Base-by-base conservation (phyloP, 2,113 vertebrate species). In the Thinocorus orbignyianus region DNA sequence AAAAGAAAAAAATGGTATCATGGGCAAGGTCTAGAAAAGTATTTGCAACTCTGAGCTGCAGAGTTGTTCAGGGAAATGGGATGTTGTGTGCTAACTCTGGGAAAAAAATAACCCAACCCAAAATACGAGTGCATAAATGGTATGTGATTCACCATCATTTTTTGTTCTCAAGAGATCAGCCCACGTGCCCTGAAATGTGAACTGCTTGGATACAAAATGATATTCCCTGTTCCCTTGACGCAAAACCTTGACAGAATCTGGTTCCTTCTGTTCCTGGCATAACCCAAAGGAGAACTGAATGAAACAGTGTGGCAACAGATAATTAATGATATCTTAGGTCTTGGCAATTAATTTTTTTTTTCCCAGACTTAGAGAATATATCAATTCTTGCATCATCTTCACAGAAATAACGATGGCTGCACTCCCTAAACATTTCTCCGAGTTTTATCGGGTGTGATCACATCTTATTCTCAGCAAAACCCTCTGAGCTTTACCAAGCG, bases 181-280 rank as follows among this genome's bases (percentile, higher is more conserved):
- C 69, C 39, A 15, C 11, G 9, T 79, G 65, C 61, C 78, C 65
- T 82, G 81, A 96, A 86, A 92, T 51, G 46, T 65, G 64, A 94
- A 73, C 51, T 84, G 25, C 60, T 83, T 73, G n/a, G 76, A 81
- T 74, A 62, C 25, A 81, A 72, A 91, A 71, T 41, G 83, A 49
- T 93, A 61, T 72, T 84, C 25, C 46, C 25, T 0, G 0, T 54
- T 94, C 81, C 51, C 37, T 81, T 91, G 86, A 86, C 0, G 0
- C 54, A 89, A 92, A 84, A 46, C 28, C 69, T 89, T 69, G 81
- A 87, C 52, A 87, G 84, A 93, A 85, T 88, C 65, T 69, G 41
- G 33, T 80, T 88, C 74, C 70, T 93, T 93, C 66, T 96, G 70
- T 92, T 78, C 83, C 72, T 91, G 89, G 46, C 69, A 79, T 22